phyloP scores from a whole-genome alignment of 2,888 invertebrate species.

The Molorchus minor region DNA sequence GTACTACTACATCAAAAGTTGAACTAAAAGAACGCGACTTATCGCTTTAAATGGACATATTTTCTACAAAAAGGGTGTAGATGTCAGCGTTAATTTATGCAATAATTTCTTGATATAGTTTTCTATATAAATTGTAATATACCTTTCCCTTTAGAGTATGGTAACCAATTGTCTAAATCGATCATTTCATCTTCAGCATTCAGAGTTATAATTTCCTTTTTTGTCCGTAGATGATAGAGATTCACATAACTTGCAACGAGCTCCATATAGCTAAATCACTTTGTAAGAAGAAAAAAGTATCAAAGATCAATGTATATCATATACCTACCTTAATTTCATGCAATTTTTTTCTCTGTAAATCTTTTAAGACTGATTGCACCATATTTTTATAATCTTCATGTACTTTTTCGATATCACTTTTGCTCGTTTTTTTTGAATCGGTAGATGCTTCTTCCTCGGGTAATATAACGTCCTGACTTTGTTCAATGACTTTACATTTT shows the following conservation, averaged over 20 bases:
- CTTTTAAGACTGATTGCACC: slow-evolving; percentile 43
- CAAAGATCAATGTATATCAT: not conserved
- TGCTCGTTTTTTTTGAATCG: slow-evolving; percentile 3
- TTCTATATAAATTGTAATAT: no score
- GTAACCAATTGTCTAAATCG: slow-evolving; percentile 42
- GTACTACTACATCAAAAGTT: no score
- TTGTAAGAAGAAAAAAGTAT: no score
- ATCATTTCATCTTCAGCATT: slow-evolving; percentile 32
- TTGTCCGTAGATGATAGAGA: slow-evolving; percentile 24
- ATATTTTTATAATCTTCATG: slow-evolving; percentile 37
- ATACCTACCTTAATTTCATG: slow-evolving; percentile 41
- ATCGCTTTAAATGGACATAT: no score
- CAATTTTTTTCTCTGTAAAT: slow-evolving; percentile 45
- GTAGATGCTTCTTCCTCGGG: slow-evolving; percentile 6
- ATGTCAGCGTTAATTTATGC: no score
- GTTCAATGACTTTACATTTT: slow-evolving; percentile 48
- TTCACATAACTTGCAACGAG: slow-evolving; percentile 38
- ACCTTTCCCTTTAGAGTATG: slow-evolving; percentile 25
- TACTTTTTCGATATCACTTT: slow-evolving; percentile 19
- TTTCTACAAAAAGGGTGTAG: no score
- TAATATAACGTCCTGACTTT: slow-evolving; percentile 16
- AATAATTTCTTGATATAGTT: no score
- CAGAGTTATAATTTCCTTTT: slow-evolving; percentile 2
- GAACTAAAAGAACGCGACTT: no score
- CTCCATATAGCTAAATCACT: slow-evolving; percentile 36